These are phyloP conservation scores for Oryzias melastigma DNA, from an alignment of 2,113 vertebrate genomes.

Conservation along the genomic window DNA sequence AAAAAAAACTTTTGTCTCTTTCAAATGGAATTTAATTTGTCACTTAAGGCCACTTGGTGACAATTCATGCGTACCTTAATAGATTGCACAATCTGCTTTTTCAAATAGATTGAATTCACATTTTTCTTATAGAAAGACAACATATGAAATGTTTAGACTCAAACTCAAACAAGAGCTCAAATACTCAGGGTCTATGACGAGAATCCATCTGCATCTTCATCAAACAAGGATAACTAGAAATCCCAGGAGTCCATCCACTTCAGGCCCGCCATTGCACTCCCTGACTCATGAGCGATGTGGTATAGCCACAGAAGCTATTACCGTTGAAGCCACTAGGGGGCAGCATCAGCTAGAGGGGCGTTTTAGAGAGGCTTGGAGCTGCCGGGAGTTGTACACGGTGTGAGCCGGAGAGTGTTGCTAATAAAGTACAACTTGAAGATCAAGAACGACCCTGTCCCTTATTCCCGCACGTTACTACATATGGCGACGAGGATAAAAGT, in stretches of 20 bases:
- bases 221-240: slow-evolving; percentile 76
- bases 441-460: no score
- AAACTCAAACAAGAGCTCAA: slow-evolving; percentile 16
- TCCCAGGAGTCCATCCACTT: slow-evolving; percentile 98
- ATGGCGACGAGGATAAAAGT: no score
- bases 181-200: background rate
- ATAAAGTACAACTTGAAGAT: no score
- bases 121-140: slow-evolving; percentile 1
- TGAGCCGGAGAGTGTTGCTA: no score
- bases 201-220: slow-evolving; percentile 4
- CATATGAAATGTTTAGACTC: slow-evolving; percentile 20
- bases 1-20: slow-evolving; percentile 51
- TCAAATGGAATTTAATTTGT: slow-evolving; percentile 19
- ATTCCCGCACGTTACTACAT: no score
- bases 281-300: slow-evolving; percentile 83
- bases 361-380: no score
- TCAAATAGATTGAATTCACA: slow-evolving; percentile 24
- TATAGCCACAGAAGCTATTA: no score
- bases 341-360: no score
- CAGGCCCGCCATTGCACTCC: slow-evolving; percentile 90
- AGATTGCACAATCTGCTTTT: slow-evolving; percentile 16
- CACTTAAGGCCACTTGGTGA: slow-evolving; percentile 48
- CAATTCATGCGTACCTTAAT: background rate
- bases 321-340: no score
- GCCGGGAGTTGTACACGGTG: no score